phyloP scores from a whole-genome alignment of 2,113 vertebrate genomes.

The Mastomys natalensis region DNA sequence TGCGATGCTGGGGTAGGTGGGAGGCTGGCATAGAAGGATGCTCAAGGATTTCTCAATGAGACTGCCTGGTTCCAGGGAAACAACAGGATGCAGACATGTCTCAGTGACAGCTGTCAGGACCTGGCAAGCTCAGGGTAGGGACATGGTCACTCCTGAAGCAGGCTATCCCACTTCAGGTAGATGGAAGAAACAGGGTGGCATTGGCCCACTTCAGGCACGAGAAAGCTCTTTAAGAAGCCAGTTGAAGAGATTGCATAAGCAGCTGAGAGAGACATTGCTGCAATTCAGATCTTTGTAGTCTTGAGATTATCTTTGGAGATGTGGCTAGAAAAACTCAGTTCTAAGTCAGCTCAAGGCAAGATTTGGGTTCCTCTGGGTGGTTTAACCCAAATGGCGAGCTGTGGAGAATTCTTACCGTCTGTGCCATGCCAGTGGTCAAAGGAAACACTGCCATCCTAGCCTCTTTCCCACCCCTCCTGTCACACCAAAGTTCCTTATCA shows the following conservation, averaged over 20 bases:
- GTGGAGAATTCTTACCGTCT: conserved; percentile 23
- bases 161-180: background rate
- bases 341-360: background rate
- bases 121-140: background rate
- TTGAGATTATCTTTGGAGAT: background rate
- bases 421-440: background rate
- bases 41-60: conserved; percentile 49
- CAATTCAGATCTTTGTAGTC: background rate
- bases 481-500: background rate
- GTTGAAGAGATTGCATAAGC: background rate
- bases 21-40: background rate
- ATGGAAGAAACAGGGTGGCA: conserved; percentile 8
- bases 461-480: fast-evolving
- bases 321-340: background rate
- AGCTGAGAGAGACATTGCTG: background rate
- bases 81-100: background rate
- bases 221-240: conserved; percentile 10
- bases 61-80: background rate
- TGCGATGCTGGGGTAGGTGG: background rate
- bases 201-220: background rate
- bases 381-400: conserved; percentile 16
- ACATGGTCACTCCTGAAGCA: background rate
- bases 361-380: background rate
- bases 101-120: background rate
- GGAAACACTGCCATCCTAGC: background rate